Evolutionary conservation across 2,888 invertebrate genomes (phyloP).

Genomic region (Drosophila barbarae): DNA sequence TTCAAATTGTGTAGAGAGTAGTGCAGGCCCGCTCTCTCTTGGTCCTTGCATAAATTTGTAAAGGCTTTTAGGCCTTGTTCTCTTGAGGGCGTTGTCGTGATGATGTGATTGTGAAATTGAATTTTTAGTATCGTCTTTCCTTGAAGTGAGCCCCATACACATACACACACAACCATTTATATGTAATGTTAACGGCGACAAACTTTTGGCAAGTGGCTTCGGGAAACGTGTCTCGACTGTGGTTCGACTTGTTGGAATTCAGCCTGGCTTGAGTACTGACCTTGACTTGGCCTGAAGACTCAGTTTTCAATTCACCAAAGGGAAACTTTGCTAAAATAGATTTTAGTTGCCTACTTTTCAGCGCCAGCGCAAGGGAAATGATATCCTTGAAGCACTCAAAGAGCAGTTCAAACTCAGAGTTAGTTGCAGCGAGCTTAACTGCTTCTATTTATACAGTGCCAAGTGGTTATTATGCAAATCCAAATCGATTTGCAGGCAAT

Average conservation of each 20-base stretch:
- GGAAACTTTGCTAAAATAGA: constrained; percentile 17
- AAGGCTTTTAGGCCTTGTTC: constrained; percentile 29
- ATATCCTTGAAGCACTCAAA: constrained; percentile 23
- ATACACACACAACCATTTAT: constrained; percentile 1
- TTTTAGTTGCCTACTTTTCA: constrained; percentile 26
- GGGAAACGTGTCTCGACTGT: constrained; percentile 31
- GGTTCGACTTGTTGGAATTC: constrained; percentile 37
- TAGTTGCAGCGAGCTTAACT: constrained; percentile 18
- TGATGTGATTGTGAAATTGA: constrained; percentile 41
- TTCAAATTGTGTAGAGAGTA: constrained; percentile 39
- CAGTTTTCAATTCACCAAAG: constrained; percentile 21
- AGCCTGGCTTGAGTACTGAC: constrained; percentile 9
- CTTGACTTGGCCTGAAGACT: constrained; percentile 23
- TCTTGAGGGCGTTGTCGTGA: constrained; percentile 21
- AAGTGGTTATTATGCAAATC: constrained; percentile 46
- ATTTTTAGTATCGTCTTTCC: constrained; percentile 37
- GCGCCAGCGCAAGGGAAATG: neutral
- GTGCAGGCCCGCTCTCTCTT: constrained; percentile 4
- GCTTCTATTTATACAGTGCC: constrained; percentile 17
- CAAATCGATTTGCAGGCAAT: constrained; percentile 38
- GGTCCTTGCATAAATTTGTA: constrained; percentile 41
- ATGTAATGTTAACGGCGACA: constrained; percentile 19
- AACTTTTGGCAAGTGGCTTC: constrained; percentile 29
- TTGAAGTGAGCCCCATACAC: constrained; percentile 4
- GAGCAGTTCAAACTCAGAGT: constrained; percentile 1